Evolutionary conservation across 2,888 invertebrate species (phyloP).

Genomic region (Pemphredon lugubris): DNA sequence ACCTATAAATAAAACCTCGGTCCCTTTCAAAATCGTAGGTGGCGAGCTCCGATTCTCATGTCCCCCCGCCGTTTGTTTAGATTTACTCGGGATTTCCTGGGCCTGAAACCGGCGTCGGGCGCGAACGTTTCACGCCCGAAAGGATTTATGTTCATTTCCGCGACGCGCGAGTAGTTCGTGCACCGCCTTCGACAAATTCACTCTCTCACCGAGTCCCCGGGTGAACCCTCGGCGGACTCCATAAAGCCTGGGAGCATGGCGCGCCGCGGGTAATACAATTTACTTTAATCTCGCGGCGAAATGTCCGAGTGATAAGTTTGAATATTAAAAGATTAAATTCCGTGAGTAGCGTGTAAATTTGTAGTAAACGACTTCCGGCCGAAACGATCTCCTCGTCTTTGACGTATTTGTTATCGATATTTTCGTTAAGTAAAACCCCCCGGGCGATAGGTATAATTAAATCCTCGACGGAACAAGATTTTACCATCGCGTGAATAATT

Average conservation of each 20-base stretch:
- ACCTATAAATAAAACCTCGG: constrained; percentile 72
- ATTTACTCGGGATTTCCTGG: constrained; percentile 73
- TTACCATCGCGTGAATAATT: constrained; percentile 61
- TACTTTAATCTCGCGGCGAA: no score
- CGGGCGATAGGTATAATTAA: constrained; percentile 37
- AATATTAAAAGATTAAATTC: no score
- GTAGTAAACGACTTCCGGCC: no score
- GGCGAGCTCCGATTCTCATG: constrained; percentile 66
- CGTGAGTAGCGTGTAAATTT: no score
- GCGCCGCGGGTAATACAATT: no score
- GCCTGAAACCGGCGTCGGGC: constrained; percentile 54
- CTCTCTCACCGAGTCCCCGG: background rate
- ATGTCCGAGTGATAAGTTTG: no score
- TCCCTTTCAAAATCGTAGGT: constrained; percentile 69
- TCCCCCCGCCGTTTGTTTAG: constrained; percentile 66
- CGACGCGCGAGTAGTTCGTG: no score
- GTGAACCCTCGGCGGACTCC: background rate
- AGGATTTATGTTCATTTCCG: constrained; percentile 62
- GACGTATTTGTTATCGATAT: no score
- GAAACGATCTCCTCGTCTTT: no score
- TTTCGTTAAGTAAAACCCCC: background rate
- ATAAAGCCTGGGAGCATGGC: no score
- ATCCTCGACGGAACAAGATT: constrained; percentile 33
- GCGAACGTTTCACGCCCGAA: constrained; percentile 41
- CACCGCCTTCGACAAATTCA: constrained; percentile 30